phyloP scores from a whole-genome alignment of 2,797 vertebrate genomes.

The Sternarchorhynchus goeldii region DNA sequence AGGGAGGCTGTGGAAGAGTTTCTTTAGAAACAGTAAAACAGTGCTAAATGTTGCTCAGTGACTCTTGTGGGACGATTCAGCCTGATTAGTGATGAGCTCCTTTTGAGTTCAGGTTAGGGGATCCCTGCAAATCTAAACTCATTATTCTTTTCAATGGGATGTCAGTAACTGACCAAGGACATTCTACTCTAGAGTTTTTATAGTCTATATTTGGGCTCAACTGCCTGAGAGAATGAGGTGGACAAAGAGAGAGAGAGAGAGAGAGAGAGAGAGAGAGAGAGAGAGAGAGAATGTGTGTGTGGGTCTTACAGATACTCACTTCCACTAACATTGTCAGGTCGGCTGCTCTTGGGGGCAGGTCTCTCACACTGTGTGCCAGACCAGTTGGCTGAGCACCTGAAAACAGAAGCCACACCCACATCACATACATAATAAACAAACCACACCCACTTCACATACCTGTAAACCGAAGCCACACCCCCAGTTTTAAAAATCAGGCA shows the following conservation, averaged over 20 bases:
- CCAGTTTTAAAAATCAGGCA: neutral
- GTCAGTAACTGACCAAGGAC: neutral
- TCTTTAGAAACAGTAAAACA: no score
- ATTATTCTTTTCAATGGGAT: neutral
- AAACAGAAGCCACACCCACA: constrained; percentile 59
- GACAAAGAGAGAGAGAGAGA: no score
- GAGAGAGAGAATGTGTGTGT: neutral
- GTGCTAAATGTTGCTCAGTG: no score
- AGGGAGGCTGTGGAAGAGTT: no score
- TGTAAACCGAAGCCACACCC: constrained; percentile 64
- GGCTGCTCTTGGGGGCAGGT: constrained; percentile 83
- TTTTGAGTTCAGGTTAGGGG: no score
- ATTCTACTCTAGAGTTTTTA: neutral
- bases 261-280: no score
- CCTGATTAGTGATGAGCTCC: no score
- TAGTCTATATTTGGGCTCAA: no score
- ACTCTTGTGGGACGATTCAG: no score
- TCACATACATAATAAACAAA: neutral
- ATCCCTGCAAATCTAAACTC: neutral
- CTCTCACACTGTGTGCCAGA: constrained; percentile 86
- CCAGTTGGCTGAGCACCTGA: constrained; percentile 85
- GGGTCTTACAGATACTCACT: constrained; percentile 71
- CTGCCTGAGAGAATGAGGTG: no score
- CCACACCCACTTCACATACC: constrained; percentile 62
- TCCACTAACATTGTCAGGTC: constrained; percentile 81